Percentiles rank a stretch among this genome's conserved stretches.
phyloP scores from a whole-genome alignment of 2,113 vertebrate genomes.

The Isichthys henryi region DNA sequence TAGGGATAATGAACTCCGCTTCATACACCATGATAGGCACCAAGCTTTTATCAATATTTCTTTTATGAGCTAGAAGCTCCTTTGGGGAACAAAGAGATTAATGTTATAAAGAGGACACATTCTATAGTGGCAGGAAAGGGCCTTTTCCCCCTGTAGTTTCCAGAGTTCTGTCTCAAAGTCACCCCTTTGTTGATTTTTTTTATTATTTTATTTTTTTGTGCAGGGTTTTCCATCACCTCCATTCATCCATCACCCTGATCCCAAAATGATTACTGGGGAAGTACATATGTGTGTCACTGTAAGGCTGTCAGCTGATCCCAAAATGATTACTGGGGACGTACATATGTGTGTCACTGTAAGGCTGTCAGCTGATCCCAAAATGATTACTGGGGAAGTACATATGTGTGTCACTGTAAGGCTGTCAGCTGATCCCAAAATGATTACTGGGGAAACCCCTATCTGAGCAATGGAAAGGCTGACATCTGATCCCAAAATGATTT shows the following conservation, averaged over 20 bases:
- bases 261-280: background rate
- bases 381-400: background rate
- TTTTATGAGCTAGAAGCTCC: constrained; percentile 12
- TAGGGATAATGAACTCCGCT: constrained; percentile 11
- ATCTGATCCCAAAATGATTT: background rate
- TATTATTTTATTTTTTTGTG: background rate
- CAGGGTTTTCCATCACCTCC: background rate
- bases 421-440: background rate
- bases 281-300: background rate
- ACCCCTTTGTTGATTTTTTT: background rate
- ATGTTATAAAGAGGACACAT: background rate
- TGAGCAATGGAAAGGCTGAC: background rate
- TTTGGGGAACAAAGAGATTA: constrained; percentile 12
- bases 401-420: background rate
- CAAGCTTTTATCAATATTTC: constrained; percentile 14
- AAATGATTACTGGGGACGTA: background rate
- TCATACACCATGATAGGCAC: background rate
- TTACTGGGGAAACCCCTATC: background rate
- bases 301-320: background rate
- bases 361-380: background rate
- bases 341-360: too few species aligned
- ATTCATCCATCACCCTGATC: background rate
- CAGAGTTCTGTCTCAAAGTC: constrained; percentile 9
- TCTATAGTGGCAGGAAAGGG: background rate
- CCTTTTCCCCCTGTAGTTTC: background rate